Evolutionary conservation across 2,888 invertebrate species (phyloP).

Genomic region (Eupithecia insigniata): DNA sequence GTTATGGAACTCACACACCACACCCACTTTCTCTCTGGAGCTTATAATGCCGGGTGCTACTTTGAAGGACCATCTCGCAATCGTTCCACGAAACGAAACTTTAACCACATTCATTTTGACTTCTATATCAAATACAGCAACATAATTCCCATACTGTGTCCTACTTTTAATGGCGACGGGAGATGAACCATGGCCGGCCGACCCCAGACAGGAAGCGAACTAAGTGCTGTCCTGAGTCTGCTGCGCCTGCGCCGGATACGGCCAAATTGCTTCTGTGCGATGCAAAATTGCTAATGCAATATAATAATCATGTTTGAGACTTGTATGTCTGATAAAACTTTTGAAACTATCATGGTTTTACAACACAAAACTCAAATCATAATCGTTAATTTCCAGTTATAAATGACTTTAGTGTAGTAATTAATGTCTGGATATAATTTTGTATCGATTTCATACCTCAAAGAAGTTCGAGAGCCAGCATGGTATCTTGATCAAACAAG

Average conservation of each 20-base stretch:
- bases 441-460: background rate
- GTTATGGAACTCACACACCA: background rate
- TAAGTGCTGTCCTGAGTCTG: slow-evolving; percentile 36
- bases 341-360: too few relatives aligned
- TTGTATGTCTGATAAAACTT: too few relatives aligned
- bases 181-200: slow-evolving; percentile 24
- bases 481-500: too few relatives aligned
- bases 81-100: background rate
- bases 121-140: background rate
- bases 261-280: slow-evolving; percentile 34
- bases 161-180: slow-evolving; percentile 4
- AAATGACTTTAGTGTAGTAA: too few relatives aligned
- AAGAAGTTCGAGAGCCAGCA: too few relatives aligned
- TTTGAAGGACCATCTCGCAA: background rate
- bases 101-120: background rate
- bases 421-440: background rate
- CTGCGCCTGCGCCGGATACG: slow-evolving; percentile 36
- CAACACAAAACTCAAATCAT: too few relatives aligned
- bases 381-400: too few relatives aligned
- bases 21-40: background rate
- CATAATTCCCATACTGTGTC: slow-evolving; percentile 5
- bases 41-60: background rate
- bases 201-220: slow-evolving; percentile 40
- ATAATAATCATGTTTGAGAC: background rate
- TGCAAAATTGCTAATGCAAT: slow-evolving; percentile 25